Percentiles rank a stretch among this genome's conserved stretches.
Evolutionary conservation across 2,888 invertebrate species (phyloP).

Genomic region (Epiperipatus broadwayi): DNA sequence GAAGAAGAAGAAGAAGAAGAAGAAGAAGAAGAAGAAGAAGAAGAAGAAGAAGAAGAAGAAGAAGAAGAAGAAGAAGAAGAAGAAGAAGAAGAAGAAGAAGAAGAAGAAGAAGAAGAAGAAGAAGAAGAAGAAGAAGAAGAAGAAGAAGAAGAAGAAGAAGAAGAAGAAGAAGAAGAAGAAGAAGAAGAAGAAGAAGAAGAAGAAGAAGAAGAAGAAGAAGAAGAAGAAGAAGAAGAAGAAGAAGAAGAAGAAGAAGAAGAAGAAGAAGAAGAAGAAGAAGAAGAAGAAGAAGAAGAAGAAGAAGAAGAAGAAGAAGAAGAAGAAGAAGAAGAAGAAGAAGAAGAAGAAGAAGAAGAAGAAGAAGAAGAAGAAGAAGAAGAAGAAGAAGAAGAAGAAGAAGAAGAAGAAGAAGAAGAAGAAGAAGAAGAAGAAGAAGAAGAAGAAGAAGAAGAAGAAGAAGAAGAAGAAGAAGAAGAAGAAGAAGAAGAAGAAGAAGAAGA

Average conservation of each 20-base stretch:
- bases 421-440: conserved; percentile 14
- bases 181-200: conserved; percentile 14
- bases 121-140: conserved; percentile 13
- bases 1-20: conserved; percentile 13
- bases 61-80: conserved; percentile 13
- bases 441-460: conserved; percentile 13
- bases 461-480: conserved; percentile 13
- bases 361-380: conserved; percentile 13
- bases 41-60: conserved; percentile 13
- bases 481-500: conserved; percentile 14
- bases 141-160: conserved; percentile 13
- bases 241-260: conserved; percentile 13
- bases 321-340: conserved; percentile 13
- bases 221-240: conserved; percentile 13
- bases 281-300: conserved; percentile 13
- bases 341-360: conserved; percentile 14
- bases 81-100: conserved; percentile 13
- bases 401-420: conserved; percentile 14
- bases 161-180: conserved; percentile 13
- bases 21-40: conserved; percentile 14
- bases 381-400: conserved; percentile 13
- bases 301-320: conserved; percentile 13
- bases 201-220: conserved; percentile 13
- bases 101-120: conserved; percentile 14
- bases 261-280: conserved; percentile 14